A percentile compares a stretch with the other conserved stretches of the same genome.
phyloP scores from a whole-genome alignment of 2,113 vertebrate genomes.

The Nettapus auritus region DNA sequence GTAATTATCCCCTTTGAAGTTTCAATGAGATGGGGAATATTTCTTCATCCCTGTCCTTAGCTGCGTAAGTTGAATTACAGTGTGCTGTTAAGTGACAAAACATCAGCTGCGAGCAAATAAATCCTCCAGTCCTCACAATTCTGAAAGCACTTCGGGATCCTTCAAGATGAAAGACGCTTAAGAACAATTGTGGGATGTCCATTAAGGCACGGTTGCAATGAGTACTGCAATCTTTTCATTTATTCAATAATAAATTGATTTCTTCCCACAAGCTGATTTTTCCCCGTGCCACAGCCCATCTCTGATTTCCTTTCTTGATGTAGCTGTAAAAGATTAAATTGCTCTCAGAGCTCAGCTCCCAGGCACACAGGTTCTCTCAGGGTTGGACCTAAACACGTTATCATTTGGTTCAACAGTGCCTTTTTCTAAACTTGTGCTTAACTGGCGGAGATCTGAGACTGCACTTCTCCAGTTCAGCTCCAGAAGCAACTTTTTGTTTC shows the following conservation, averaged over 20 bases:
- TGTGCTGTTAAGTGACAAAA: background rate
- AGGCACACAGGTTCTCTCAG: background rate
- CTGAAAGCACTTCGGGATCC: background rate
- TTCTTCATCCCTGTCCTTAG: constrained; percentile 6
- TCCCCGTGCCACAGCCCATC: background rate
- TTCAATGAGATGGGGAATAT: background rate
- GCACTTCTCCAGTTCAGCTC: background rate
- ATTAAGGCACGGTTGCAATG: background rate
- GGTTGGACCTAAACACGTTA: background rate
- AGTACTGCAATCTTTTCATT: constrained; percentile 19
- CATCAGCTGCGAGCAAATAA: background rate
- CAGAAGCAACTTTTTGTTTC: background rate
- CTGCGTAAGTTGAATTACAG: background rate
- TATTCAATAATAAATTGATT: constrained; percentile 43
- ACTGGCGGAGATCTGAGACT: background rate
- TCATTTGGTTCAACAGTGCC: background rate
- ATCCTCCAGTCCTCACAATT: constrained; percentile 1
- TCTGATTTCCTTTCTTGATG: background rate
- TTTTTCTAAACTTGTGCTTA: background rate
- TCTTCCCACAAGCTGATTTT: constrained; percentile 7
- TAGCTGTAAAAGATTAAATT: background rate
- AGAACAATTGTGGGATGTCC: background rate
- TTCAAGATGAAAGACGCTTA: background rate
- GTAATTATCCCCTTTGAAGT: constrained; percentile 7
- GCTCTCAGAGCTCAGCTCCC: background rate